Evolutionary conservation across 2,113 vertebrate species (phyloP).

Genomic region (Chiloscyllium plagiosum): DNA sequence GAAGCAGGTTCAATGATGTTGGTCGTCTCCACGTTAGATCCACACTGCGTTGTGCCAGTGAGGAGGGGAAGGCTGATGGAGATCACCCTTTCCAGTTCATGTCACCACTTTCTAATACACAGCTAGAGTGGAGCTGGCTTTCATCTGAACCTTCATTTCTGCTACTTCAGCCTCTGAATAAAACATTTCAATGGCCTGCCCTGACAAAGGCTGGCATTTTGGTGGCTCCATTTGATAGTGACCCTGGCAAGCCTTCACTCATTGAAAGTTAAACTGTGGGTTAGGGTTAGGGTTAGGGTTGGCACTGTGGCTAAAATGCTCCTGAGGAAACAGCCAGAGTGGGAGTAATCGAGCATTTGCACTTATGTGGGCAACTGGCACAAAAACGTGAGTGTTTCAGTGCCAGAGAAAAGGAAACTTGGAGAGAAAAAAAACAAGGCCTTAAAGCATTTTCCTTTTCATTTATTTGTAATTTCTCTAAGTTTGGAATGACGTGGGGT

Average conservation of each 20-base stretch:
- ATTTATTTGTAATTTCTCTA: no score
- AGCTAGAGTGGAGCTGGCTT: no score
- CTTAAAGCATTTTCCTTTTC: no score
- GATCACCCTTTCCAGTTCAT: not conserved
- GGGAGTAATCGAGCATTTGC: not conserved
- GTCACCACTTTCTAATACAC: no score
- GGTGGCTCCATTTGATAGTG: not conserved
- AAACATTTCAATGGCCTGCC: not conserved
- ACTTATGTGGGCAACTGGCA: not conserved
- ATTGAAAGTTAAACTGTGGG: not conserved
- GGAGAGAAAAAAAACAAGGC: no score
- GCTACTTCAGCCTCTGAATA: not conserved
- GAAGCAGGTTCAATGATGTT: not conserved
- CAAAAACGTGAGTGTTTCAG: not conserved
- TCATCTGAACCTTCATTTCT: not conserved
- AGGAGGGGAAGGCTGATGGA: not conserved
- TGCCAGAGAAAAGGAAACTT: not conserved
- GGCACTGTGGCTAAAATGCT: not conserved
- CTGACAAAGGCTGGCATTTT: not conserved
- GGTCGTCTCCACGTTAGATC: not conserved
- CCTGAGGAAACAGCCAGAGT: not conserved
- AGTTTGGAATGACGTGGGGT: no score
- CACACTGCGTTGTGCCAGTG: not conserved
- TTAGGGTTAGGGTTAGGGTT: no score
- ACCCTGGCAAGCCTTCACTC: not conserved